These are phyloP conservation scores for Etheostoma perlongum DNA, from an alignment of 2,797 vertebrate genomes.

Conservation along the genomic window DNA sequence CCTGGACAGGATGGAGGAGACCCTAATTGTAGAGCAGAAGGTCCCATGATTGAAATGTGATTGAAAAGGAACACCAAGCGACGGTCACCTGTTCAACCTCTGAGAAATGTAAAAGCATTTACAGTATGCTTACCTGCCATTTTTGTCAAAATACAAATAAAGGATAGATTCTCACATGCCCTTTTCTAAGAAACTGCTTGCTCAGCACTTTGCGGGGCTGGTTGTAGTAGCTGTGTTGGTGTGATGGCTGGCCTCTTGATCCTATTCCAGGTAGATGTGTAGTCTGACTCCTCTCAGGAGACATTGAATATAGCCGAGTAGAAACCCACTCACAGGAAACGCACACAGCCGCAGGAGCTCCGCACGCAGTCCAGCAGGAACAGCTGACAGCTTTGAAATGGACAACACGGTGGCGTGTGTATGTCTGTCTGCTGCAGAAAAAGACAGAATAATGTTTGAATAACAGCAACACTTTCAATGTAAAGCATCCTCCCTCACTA, in stretches of 20 bases:
- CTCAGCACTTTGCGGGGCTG: constrained; percentile 38
- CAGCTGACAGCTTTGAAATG: constrained; percentile 4
- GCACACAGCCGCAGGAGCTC: constrained; percentile 6
- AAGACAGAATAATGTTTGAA: constrained; percentile 9
- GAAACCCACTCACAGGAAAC: constrained; percentile 44
- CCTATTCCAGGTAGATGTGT: constrained; percentile 49
- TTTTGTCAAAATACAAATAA: constrained; percentile 60
- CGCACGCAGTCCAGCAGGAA: neutral
- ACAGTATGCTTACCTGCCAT: constrained; percentile 21
- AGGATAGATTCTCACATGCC: constrained; percentile 38
- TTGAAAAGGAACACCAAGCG: neutral
- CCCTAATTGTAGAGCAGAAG: too few relatives aligned
- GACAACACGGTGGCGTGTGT: neutral
- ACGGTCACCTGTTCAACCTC: constrained; percentile 35
- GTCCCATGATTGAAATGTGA: too few relatives aligned
- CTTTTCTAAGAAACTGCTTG: constrained; percentile 45
- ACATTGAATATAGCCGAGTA: constrained; percentile 33
- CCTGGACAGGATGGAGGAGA: too few relatives aligned
- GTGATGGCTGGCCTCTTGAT: constrained; percentile 66
- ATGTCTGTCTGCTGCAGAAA: constrained; percentile 6
- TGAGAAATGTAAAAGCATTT: constrained; percentile 18
- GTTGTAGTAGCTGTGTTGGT: constrained; percentile 40
- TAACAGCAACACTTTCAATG: constrained; percentile 8
- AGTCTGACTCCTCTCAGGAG: constrained; percentile 50
- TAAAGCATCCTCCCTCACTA: constrained; percentile 2